Evolutionary conservation across 2,113 vertebrate genomes (phyloP), one percentile per base, ranked within the genome.

Genomic region (Microtus richardsoni): DNA sequence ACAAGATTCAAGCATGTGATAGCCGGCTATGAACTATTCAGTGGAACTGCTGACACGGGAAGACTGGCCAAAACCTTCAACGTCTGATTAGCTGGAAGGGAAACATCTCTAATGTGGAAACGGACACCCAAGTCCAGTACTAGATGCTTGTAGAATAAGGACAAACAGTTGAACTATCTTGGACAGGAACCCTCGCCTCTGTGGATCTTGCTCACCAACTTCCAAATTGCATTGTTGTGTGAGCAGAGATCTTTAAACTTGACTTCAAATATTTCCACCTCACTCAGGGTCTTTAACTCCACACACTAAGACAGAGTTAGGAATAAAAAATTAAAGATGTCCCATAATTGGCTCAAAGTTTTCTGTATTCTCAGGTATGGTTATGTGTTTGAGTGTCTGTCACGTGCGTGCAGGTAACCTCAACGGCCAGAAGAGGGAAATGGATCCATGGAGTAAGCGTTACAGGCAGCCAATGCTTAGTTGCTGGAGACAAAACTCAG

Each of bases 201-300:
- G 14, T 47, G 9, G 14, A 68, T 91, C 22, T 12, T 58, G 17
- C 21, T 86, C 26, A 78, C 4, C 39, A 71, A 4, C 64, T 88
- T 71, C 44, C 62, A 88, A 85, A 74, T 73, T 66, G 7, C 28
- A 44, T 66, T 73, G 19, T 41, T 64, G 4, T 64, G 5, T 91
- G 64, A 80, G 49, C 24, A 80, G 24, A 96, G 19, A 60, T 47
- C 47, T 71, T 68, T 66, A 73, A 66, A 21, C 79, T 77, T 82
- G 16, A 28, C 10, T 93, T 52, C 3, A 30, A 30, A 7, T 75
- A 12, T 78, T 22, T 70, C 36, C 26, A 88, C 11, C 52, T 89
- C 26, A 95, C 33, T 94, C 70, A 58, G 0, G 49, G 71, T 94
- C 62, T 47, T 28, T 94, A 84, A 91, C 91, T 95, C 33, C 91